Conservation (phyloP, 2,113 vertebrate species). For the Blennius ocellaris region DNA sequence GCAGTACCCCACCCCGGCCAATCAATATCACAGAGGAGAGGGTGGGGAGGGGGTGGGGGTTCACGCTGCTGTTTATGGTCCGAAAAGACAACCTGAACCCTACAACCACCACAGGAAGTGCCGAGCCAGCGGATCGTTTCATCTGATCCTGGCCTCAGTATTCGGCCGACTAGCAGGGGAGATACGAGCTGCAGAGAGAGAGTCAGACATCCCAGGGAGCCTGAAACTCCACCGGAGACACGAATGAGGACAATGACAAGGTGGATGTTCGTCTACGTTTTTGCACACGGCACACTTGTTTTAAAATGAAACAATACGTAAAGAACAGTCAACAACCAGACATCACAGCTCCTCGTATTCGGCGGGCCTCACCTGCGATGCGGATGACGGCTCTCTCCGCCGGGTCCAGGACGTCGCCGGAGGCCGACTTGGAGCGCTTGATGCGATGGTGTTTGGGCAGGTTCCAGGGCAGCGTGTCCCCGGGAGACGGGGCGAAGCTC, state of each 20-base stretch:
- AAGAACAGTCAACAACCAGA: no score
- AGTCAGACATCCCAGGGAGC: neutral
- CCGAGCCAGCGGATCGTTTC: slow-evolving; percentile 18
- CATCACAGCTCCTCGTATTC: no score
- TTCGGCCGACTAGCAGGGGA: neutral
- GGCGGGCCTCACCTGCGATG: slow-evolving; percentile 86
- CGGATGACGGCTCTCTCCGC: slow-evolving; percentile 91
- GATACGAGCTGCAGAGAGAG: neutral
- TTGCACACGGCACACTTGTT: no score
- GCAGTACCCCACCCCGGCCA: slow-evolving; percentile 53
- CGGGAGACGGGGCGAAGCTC: slow-evolving; percentile 78
- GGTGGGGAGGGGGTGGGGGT: neutral
- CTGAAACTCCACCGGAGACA: neutral
- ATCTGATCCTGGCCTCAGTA: slow-evolving; percentile 2
- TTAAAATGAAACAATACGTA: no score
- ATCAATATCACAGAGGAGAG: slow-evolving; percentile 51
- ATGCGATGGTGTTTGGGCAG: slow-evolving; percentile 90
- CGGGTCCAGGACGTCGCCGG: slow-evolving; percentile 89
- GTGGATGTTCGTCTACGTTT: neutral
- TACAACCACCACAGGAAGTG: slow-evolving; percentile 22
- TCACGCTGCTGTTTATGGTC: slow-evolving; percentile 8
- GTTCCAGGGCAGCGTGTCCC: slow-evolving; percentile 97
- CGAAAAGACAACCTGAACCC: slow-evolving; percentile 24
- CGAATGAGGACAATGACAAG: neutral
- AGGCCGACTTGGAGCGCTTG: slow-evolving; percentile 86